Evolutionary conservation across 2,113 vertebrate species (phyloP).

Genomic region (Periophthalmus modestus): DNA sequence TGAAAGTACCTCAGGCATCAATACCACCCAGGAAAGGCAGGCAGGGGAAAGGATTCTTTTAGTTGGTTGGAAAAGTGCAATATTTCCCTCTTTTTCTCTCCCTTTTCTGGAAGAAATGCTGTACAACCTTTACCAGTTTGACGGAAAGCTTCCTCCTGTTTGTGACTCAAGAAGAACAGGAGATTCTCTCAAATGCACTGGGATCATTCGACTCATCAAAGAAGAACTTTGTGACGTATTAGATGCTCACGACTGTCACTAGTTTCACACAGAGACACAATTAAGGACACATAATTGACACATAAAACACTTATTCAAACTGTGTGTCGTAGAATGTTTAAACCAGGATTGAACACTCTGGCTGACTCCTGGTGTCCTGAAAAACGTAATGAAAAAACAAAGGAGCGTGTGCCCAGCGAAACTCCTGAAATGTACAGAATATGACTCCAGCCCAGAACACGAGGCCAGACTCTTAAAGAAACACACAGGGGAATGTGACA

Average conservation of each 20-base stretch:
- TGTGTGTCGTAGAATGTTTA: no score
- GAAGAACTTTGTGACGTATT: background rate
- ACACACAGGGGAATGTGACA: no score
- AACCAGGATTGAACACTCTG: background rate
- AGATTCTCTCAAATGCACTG: background rate
- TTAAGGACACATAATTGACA: background rate
- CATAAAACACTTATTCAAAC: slow-evolving; percentile 1
- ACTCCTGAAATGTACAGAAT: no score
- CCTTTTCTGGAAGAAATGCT: background rate
- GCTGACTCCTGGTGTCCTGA: background rate
- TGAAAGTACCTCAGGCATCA: no score
- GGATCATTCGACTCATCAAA: background rate
- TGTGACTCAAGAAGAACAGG: background rate
- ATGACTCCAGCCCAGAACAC: no score
- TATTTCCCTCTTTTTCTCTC: no score
- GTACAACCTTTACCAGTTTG: background rate
- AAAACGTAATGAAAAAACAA: background rate
- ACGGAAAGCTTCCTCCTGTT: background rate
- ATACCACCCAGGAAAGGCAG: no score
- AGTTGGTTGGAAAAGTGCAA: no score
- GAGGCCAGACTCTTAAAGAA: accelerated
- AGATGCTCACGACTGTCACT: background rate
- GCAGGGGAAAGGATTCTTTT: no score
- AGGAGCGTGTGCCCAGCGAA: no score
- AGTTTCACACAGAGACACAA: background rate